Conservation (phyloP, 2,113 vertebrate species). For the Pyxicephalus adspersus region DNA sequence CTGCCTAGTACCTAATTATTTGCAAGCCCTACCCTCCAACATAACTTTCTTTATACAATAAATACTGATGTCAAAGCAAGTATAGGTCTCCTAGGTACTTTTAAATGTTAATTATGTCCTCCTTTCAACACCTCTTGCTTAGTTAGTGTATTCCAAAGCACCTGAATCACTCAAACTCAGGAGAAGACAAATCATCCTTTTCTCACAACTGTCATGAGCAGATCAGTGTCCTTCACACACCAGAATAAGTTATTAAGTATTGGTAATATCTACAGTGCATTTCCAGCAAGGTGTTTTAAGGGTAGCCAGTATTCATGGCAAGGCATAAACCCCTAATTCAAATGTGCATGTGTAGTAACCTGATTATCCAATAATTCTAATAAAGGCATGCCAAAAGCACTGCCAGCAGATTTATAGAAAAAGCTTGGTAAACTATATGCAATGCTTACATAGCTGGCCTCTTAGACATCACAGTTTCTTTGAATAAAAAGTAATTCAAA, state of each 20-base stretch:
- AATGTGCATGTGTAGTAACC: too few species aligned
- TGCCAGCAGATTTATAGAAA: too few species aligned
- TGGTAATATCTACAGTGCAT: neutral
- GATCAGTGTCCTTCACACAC: conserved; percentile 8
- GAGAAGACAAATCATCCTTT: conserved; percentile 44
- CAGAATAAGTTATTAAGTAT: neutral
- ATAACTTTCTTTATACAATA: conserved; percentile 55
- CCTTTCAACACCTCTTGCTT: conserved; percentile 47
- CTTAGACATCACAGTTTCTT: too few species aligned
- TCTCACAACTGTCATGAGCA: conserved; percentile 18
- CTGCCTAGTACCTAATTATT: conserved; percentile 52
- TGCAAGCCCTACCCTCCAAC: conserved; percentile 43
- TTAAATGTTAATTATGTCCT: conserved; percentile 57
- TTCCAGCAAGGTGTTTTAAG: too few species aligned
- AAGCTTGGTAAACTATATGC: too few species aligned
- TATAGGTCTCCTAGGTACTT: conserved; percentile 43
- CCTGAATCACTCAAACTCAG: conserved; percentile 33
- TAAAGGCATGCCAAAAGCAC: too few species aligned
- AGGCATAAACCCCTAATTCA: too few species aligned
- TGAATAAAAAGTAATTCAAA: too few species aligned
- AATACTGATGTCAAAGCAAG: conserved; percentile 49
- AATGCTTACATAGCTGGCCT: too few species aligned
- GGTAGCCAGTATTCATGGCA: too few species aligned
- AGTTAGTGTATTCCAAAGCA: conserved; percentile 45
- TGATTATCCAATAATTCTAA: too few species aligned